A percentile compares a stretch with the other conserved stretches of the same genome.
Evolutionary conservation across 2,888 invertebrate species (phyloP).

Genomic region (Aleiodes alternator): DNA sequence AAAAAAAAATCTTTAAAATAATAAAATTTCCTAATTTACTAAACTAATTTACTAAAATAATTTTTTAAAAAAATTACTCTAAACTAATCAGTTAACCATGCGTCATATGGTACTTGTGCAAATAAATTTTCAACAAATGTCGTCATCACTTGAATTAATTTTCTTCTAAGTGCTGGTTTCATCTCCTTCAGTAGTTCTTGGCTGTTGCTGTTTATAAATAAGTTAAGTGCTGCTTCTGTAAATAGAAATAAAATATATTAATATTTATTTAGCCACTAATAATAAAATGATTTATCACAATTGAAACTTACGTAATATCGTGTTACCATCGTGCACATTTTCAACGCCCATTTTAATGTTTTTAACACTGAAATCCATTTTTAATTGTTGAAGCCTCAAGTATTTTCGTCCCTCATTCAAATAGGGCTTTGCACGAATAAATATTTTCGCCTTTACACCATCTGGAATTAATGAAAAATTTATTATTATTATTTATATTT

Average conservation of each 20-base stretch:
- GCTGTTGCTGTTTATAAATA: slow-evolving; percentile 91
- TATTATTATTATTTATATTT: too few species aligned
- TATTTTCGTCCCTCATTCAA: slow-evolving; percentile 81
- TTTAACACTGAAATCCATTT: slow-evolving; percentile 90
- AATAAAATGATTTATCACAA: not conserved
- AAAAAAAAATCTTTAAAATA: not conserved
- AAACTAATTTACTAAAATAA: slow-evolving; percentile 9
- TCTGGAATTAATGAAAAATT: slow-evolving; percentile 76
- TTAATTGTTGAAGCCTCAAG: slow-evolving; percentile 84
- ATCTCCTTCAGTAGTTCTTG: slow-evolving; percentile 91
- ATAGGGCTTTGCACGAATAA: slow-evolving; percentile 85
- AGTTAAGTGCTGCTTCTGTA: slow-evolving; percentile 88
- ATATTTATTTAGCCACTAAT: not conserved
- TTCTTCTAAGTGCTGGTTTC: slow-evolving; percentile 88
- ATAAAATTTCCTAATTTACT: slow-evolving; percentile 7
- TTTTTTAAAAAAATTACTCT: slow-evolving; percentile 19
- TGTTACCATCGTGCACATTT: slow-evolving; percentile 87
- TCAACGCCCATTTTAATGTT: slow-evolving; percentile 91
- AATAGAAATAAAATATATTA: slow-evolving; percentile 52
- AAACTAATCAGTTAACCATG: slow-evolving; percentile 80
- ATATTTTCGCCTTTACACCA: slow-evolving; percentile 89
- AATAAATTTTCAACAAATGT: slow-evolving; percentile 86
- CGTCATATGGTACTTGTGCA: slow-evolving; percentile 85
- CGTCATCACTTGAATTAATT: slow-evolving; percentile 85
- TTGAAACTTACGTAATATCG: slow-evolving; percentile 83